Base-by-base conservation (phyloP, 2,797 vertebrate genomes). In the Dryobates pubescens region DNA sequence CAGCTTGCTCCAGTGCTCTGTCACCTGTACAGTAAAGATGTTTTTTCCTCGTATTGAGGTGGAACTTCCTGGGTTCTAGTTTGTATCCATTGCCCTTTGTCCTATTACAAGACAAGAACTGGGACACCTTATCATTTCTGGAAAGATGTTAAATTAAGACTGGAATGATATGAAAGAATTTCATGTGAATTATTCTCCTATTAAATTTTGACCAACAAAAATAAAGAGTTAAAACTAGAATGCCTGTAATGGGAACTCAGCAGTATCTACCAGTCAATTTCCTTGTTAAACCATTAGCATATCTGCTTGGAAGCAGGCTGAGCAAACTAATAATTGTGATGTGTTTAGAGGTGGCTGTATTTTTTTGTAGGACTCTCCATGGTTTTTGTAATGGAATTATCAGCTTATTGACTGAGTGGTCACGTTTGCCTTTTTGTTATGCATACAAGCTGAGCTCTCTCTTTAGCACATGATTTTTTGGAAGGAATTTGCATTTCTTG, bases 401-500 rank as follows among this genome's bases (percentile, higher is more conserved):
- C 74, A 86, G 71, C 30, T 36, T 86, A 62, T 82, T 80, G 71
- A 82, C 77, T 74, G 49, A 79, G 53, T 73, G 79, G n/a, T 68
- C 76, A 13, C 67, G 34, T 73, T 77, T 91, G 38, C 72, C 75
- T 89, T 87, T 91, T 95, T 69, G 63, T 92, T 76, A 54, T 41
- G 57, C 3, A 0, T 84, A 71, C 82, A 94, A 89, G 11, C 38
- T 3, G 59, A 73, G 51, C 30, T 87, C 47, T 71, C 65, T 49
- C 77, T 64, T 51, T 51, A 94, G 81, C 80, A 72, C 41, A 6
- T 24, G 47, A 32, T 2, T 8, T 88, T 82, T 68, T 86, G 26
- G 15, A 59, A 53, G 74, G 30, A 72, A 84, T 45, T 45, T 76
- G 30, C 81, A 41, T 88, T 92, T 90, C 77, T 81, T 77, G 71